Conservation (phyloP, 2,113 vertebrate species). For the Thalassoma bifasciatum region DNA sequence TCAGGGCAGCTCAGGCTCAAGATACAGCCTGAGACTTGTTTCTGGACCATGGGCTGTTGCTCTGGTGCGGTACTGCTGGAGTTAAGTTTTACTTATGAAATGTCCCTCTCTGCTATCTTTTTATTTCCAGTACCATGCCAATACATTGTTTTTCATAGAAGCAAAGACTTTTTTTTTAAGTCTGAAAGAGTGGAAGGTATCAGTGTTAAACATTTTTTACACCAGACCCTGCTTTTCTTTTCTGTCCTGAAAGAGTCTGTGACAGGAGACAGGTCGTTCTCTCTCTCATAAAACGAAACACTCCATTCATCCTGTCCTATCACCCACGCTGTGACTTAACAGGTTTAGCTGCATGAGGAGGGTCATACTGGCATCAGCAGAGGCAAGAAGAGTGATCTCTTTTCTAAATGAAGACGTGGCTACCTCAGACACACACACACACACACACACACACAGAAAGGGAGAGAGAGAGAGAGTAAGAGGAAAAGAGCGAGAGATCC, state of each 20-base stretch:
- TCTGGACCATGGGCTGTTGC: constrained; percentile 27
- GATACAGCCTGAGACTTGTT: constrained; percentile 18
- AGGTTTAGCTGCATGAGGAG: constrained; percentile 7
- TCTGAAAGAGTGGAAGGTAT: constrained; percentile 19
- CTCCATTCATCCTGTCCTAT: background rate
- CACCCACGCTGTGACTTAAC: background rate
- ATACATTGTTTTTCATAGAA: constrained; percentile 10
- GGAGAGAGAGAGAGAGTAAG: too few relatives aligned
- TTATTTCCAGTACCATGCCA: constrained; percentile 36
- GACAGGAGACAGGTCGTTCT: background rate
- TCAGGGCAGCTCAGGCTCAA: background rate
- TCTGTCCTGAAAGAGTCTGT: background rate
- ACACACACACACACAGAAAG: too few relatives aligned
- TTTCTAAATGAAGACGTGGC: constrained; percentile 60
- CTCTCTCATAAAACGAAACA: background rate
- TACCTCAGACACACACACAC: constrained; percentile 75
- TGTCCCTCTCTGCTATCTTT: constrained; percentile 29
- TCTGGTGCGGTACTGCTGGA: background rate
- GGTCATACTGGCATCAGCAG: background rate
- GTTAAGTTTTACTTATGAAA: constrained; percentile 1
- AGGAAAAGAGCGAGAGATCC: background rate
- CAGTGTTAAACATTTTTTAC: constrained; percentile 38
- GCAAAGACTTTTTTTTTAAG: constrained; percentile 44
- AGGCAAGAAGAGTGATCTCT: constrained; percentile 17
- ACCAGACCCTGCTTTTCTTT: constrained; percentile 10